A percentile compares a stretch with the other conserved stretches of the same genome.
These are phyloP conservation scores for Corynorhinus townsendii DNA, from an alignment of 2,113 vertebrate species.

Conservation along the genomic window DNA sequence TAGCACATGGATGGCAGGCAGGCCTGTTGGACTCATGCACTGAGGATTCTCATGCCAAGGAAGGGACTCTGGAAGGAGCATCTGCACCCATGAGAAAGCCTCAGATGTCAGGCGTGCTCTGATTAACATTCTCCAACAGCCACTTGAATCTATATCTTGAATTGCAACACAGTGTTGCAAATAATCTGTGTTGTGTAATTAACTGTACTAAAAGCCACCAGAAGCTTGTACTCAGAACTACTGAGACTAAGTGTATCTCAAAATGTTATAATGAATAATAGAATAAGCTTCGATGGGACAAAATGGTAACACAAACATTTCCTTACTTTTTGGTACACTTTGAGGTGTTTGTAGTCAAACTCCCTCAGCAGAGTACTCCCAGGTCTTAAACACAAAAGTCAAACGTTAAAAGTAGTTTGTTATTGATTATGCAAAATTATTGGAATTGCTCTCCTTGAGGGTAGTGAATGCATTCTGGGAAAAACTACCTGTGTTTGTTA, in stretches of 20 bases:
- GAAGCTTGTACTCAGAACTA: background rate
- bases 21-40: background rate
- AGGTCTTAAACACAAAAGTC: background rate
- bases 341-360: background rate
- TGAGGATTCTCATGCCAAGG: background rate
- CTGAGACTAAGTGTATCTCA: background rate
- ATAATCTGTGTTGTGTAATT: constrained; percentile 3
- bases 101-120: background rate
- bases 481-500: background rate
- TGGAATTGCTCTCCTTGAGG: background rate
- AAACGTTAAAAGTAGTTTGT: background rate
- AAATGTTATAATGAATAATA: background rate
- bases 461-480: background rate
- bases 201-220: background rate
- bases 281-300: background rate
- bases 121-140: constrained; percentile 1
- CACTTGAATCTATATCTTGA: background rate
- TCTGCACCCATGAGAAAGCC: background rate
- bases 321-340: background rate
- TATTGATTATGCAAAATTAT: background rate
- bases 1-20: background rate
- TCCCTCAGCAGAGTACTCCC: background rate
- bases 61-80: background rate
- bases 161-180: background rate
- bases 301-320: background rate